Evolutionary conservation across 92 coral and sea anemone species (phyloP).

Genomic region (Diadumene lineata): DNA sequence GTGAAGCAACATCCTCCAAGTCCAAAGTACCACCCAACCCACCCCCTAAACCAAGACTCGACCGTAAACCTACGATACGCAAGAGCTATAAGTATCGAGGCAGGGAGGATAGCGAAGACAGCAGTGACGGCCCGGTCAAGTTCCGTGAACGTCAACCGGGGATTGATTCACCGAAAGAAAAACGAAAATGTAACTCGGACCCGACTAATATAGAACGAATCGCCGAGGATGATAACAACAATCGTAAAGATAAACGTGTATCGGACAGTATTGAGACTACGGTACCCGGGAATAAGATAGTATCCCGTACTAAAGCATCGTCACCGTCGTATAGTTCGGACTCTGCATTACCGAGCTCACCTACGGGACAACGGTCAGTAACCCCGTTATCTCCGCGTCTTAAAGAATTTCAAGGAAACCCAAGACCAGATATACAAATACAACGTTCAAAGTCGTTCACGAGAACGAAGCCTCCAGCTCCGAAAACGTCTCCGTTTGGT

Average conservation of each 20-base stretch:
- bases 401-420: conserved; percentile 5
- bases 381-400: conserved; percentile 20
- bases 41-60: conserved; percentile 80
- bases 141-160: conserved; percentile 45
- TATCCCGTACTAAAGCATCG: conserved; percentile 23
- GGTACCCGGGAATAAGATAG: conserved; percentile 29
- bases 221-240: conserved; percentile 13
- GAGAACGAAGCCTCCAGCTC: conserved; percentile 36
- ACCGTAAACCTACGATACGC: conserved; percentile 73
- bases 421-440: conserved; percentile 25
- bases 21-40: conserved; percentile 48
- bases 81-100: conserved; percentile 72
- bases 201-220: conserved; percentile 54
- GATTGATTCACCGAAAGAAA: conserved; percentile 42
- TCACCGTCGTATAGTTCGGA: conserved; percentile 66
- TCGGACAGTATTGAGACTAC: conserved; percentile 48
- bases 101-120: conserved; percentile 27
- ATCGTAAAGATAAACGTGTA: conserved; percentile 31
- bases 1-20: conserved; percentile 19
- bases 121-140: conserved; percentile 4
- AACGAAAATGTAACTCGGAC: conserved; percentile 79
- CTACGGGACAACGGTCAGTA: conserved; percentile 37
- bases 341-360: conserved; percentile 64
- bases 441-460: conserved; percentile 36
- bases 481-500: conserved; percentile 37